phyloP scores from a whole-genome alignment of 2,888 invertebrate genomes.

The Rotaria socialis region DNA sequence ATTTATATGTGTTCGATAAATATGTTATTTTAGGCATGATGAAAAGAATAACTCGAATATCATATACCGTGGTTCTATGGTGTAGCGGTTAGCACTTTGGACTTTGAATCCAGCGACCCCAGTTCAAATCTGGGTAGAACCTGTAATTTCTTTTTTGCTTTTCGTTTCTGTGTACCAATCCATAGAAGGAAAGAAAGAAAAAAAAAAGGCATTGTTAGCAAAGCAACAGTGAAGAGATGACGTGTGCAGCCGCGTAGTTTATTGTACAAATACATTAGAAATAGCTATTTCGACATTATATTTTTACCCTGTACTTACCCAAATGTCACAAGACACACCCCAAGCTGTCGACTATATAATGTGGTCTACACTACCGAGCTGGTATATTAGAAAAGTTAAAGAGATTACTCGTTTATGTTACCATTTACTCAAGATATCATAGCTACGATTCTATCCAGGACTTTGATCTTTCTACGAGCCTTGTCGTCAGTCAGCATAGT shows the following conservation, averaged over 20 bases:
- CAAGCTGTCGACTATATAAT: too few species aligned
- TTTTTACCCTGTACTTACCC: too few species aligned
- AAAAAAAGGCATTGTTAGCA: neutral
- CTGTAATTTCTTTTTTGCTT: neutral
- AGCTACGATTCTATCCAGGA: too few species aligned
- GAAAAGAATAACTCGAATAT: neutral
- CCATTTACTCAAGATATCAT: too few species aligned
- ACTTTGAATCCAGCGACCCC: constrained; percentile 38
- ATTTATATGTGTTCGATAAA: too few species aligned
- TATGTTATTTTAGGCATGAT: neutral
- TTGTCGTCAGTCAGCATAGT: too few species aligned
- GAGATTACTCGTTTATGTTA: too few species aligned
- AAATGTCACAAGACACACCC: too few species aligned
- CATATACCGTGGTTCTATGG: constrained; percentile 17
- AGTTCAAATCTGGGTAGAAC: constrained; percentile 38
- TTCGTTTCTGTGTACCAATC: neutral
- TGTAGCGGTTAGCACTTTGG: constrained; percentile 38
- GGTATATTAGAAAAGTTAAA: too few species aligned
- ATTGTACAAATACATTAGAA: neutral
- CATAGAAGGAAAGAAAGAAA: neutral
- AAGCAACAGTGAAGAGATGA: neutral
- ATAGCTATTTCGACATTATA: too few species aligned
- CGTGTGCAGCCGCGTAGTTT: neutral
- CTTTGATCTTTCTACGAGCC: too few species aligned
- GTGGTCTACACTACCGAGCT: too few species aligned